Evolutionary conservation across 2,797 vertebrate species (phyloP), one percentile per base, ranked within the genome.

Genomic region (Eutrigla gurnardus): DNA sequence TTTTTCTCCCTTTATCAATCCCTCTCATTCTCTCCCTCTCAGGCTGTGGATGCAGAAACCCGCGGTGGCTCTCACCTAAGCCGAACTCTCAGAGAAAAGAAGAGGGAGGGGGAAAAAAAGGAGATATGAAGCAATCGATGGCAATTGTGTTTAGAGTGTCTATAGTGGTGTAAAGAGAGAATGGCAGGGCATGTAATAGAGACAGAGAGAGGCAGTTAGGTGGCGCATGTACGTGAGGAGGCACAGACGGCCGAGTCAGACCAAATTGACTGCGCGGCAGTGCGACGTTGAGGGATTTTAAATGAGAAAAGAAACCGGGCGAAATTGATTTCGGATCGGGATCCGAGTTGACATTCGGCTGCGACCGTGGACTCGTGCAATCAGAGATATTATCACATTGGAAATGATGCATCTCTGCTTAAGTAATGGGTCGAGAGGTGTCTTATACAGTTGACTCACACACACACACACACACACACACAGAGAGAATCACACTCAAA

Each of bases 241-340:
- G 60, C 39, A 7, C 43, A n/a, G 52, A 35, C n/a, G 37, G 62
- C n/a, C 36, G 40, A 73, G 63, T 79, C 60, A 33, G 55, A 69
- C 79, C 78, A 87, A 83, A 90, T 81, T 70, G 86, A 92, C 65
- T 84, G 81, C 45, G 76, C 59, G 70, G 67, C 71, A 78, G 70
- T 70, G 60, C 1, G 9, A 78, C 17, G 7, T 55, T 37, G 69
- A 81, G 33, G 39, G 82, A 74, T 59, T 91, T 70, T 85, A 65
- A 86, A 61, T 70, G 58, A 82, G 70, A 65, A 69, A 57, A 81
- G 36, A 76, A 73, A 65, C 14, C 63, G 36, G 15, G 70, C 18
- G 25, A 39, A 72, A 85, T 85, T 86, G 79, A 85, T 83, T 90
- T 89, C 50, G 33, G 57, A 75, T 83, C 18, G 75, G 62, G 55